A percentile compares a stretch with the other conserved stretches of the same genome.
phyloP scores from a whole-genome alignment of 2,797 vertebrate genomes.

The Vespertilio murinus region DNA sequence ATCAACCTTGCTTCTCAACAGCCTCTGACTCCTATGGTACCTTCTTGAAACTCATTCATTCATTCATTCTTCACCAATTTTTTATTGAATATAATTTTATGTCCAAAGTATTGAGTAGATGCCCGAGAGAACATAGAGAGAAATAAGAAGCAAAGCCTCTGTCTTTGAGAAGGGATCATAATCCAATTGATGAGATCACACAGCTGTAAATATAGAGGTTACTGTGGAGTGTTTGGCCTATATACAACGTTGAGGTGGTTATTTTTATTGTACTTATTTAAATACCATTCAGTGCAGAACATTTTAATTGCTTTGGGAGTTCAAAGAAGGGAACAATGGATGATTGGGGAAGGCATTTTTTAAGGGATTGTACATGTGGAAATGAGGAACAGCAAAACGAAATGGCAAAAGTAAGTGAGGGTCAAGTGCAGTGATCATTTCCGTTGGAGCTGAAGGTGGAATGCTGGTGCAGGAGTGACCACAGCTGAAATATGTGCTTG shows the following conservation, averaged over 20 bases:
- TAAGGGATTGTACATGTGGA: background rate
- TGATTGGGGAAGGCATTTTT: background rate
- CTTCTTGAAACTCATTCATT: background rate
- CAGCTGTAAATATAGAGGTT: background rate
- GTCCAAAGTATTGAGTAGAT: background rate
- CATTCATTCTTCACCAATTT: background rate
- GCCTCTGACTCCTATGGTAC: background rate
- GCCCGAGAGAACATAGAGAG: background rate
- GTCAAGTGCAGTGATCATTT: rapidly evolving
- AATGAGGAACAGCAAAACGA: background rate
- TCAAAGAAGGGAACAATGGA: background rate
- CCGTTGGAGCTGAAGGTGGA: background rate
- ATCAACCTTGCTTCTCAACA: background rate
- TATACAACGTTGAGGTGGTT: background rate
- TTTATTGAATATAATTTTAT: background rate
- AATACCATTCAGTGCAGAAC: background rate
- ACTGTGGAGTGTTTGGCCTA: background rate
- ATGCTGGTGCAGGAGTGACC: background rate
- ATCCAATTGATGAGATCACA: background rate
- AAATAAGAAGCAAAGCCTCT: constrained; percentile 8
- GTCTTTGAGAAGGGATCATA: background rate
- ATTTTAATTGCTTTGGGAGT: constrained; percentile 25
- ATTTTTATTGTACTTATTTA: constrained; percentile 27
- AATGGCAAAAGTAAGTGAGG: background rate
- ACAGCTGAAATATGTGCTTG: background rate